These are phyloP conservation scores for Hydrotaea cyrtoneurina DNA, from an alignment of 2,888 invertebrate genomes.

Conservation along the genomic window DNA sequence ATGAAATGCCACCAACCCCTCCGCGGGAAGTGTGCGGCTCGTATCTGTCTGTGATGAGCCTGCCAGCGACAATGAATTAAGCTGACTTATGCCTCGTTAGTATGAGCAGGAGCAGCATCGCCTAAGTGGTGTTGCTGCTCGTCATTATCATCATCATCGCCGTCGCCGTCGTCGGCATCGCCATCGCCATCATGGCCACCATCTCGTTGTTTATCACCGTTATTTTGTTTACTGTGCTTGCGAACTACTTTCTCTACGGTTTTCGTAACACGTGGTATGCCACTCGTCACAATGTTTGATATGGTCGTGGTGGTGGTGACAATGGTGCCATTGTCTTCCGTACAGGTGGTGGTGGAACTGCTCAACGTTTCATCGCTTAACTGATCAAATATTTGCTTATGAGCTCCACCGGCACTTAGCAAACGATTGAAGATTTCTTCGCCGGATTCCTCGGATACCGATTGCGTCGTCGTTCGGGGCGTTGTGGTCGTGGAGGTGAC, in stretches of 20 bases:
- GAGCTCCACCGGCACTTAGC: conserved; percentile 72
- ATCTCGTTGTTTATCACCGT: conserved; percentile 29
- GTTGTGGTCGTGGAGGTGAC: conserved; percentile 32
- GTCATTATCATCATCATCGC: conserved; percentile 15
- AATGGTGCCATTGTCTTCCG: conserved; percentile 72
- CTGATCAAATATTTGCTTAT: conserved; percentile 75
- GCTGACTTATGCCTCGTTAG: conserved; percentile 46
- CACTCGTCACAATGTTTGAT: conserved; percentile 78
- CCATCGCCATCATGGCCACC: conserved; percentile 38
- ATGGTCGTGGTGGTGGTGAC: conserved; percentile 78
- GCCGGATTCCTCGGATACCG: conserved; percentile 69
- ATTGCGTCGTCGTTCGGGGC: background rate
- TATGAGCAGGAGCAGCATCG: background rate
- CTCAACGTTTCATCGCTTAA: conserved; percentile 74
- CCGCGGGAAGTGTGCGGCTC: background rate
- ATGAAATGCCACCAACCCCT: conserved; percentile 33
- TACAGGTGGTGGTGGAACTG: conserved; percentile 77
- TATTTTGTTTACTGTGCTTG: conserved; percentile 33
- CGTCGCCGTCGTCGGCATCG: background rate
- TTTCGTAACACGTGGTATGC: conserved; percentile 74
- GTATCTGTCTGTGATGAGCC: conserved; percentile 6
- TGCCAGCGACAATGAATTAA: conserved; percentile 36
- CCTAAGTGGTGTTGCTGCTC: conserved; percentile 15
- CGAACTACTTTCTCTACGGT: conserved; percentile 62
- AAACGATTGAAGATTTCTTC: conserved; percentile 75